phyloP scores from a whole-genome alignment of 2,888 invertebrate genomes.

The Parascotia fuliginaria region DNA sequence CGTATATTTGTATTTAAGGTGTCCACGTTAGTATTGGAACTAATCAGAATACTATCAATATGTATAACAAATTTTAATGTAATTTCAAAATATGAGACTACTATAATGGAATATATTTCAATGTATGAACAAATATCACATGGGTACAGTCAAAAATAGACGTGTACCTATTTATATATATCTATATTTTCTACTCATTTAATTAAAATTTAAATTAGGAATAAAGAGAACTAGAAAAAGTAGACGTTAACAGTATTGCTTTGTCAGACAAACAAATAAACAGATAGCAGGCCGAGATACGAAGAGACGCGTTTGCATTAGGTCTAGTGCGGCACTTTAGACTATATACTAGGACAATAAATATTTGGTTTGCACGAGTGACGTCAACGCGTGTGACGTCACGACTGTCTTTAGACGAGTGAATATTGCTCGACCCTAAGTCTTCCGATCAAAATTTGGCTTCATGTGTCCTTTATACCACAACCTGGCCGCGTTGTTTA shows the following conservation, averaged over 20 bases:
- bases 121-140: slow-evolving; percentile 43
- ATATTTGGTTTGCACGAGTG: slow-evolving; percentile 65
- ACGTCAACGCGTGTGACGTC: slow-evolving; percentile 40
- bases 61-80: slow-evolving; percentile 48
- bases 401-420: slow-evolving; percentile 49
- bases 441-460: slow-evolving; percentile 75
- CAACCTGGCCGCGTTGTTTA: slow-evolving; percentile 42
- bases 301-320: slow-evolving; percentile 52
- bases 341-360: slow-evolving; percentile 84
- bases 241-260: slow-evolving; percentile 36
- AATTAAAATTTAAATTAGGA: slow-evolving; percentile 30
- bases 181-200: slow-evolving; percentile 49
- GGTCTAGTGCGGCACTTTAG: slow-evolving; percentile 74
- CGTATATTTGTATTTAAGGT: slow-evolving; percentile 68
- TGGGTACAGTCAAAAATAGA: slow-evolving; percentile 38
- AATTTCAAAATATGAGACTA: slow-evolving; percentile 56
- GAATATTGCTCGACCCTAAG: slow-evolving; percentile 50
- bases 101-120: slow-evolving; percentile 45
- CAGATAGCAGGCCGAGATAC: slow-evolving; percentile 37
- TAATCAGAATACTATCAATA: slow-evolving; percentile 52
- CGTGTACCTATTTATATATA: slow-evolving; percentile 33
- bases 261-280: slow-evolving; percentile 44
- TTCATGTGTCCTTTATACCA: slow-evolving; percentile 55
- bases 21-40: slow-evolving; percentile 64
- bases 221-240: slow-evolving; percentile 24